Percentiles rank a stretch among this genome's conserved stretches.
phyloP scores from a whole-genome alignment of 2,888 invertebrate genomes.

The Ochropleura plecta region DNA sequence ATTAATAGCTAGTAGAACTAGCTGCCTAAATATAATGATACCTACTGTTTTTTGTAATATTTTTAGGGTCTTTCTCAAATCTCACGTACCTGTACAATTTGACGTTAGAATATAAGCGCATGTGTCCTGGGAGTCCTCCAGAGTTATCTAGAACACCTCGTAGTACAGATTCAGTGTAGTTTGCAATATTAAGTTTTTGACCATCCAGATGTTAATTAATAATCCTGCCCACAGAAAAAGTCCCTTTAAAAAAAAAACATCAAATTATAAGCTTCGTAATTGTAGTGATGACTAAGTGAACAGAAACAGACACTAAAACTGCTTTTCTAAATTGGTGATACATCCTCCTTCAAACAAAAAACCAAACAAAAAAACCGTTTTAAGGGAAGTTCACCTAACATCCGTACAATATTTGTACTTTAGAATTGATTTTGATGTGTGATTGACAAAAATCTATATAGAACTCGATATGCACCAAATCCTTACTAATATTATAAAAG shows the following conservation, averaged over 20 bases:
- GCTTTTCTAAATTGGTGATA: not conserved
- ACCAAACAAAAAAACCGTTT: not conserved
- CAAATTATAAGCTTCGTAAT: not conserved
- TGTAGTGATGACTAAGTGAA: not conserved
- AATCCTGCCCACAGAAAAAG: not conserved
- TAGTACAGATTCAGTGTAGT: not conserved
- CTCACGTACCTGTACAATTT: constrained; percentile 9
- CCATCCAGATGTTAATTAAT: not conserved
- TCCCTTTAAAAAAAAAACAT: not conserved
- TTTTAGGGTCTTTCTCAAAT: not conserved
- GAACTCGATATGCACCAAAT: not conserved
- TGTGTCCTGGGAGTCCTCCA: constrained; percentile 15
- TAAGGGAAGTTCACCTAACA: not conserved
- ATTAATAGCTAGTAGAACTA: too few relatives aligned
- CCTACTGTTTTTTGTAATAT: too few relatives aligned
- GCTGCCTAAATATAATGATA: too few relatives aligned
- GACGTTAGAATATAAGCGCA: constrained; percentile 9
- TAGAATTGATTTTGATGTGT: not conserved
- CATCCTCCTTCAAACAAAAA: not conserved
- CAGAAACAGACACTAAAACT: not conserved
- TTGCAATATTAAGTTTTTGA: constrained; percentile 9
- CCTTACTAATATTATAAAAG: too few relatives aligned
- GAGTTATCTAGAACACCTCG: constrained; percentile 8
- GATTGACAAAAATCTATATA: not conserved
- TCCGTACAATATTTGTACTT: not conserved